phyloP scores from a whole-genome alignment of 1,140 invertebrate species.

The Plutomurus gul region DNA sequence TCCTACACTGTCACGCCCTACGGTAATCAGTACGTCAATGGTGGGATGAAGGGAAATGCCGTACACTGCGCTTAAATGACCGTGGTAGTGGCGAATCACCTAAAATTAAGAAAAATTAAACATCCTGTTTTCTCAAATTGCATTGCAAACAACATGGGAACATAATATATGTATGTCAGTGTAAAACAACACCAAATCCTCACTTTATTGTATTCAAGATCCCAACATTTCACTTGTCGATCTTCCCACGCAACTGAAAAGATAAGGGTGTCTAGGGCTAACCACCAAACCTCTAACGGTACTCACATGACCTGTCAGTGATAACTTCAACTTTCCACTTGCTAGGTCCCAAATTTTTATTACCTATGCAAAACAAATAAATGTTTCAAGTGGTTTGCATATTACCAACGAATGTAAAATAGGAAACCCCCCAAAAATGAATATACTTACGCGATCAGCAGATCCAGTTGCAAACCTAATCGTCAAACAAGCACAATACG shows the following conservation, averaged over 20 bases:
- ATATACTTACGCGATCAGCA: constrained; percentile 74
- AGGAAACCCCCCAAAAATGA: too few species aligned
- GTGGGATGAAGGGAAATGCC: constrained; percentile 91
- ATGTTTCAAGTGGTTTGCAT: neutral
- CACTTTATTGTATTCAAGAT: constrained; percentile 98
- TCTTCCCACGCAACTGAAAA: constrained; percentile 99
- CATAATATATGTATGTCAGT: neutral
- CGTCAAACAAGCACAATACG: neutral
- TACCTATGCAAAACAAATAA: constrained; percentile 57
- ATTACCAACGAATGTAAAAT: neutral
- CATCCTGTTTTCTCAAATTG: neutral
- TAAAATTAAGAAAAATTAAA: constrained; percentile 55
- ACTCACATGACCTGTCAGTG: constrained; percentile 97
- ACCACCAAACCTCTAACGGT: constrained; percentile 94
- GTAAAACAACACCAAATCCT: neutral
- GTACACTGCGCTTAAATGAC: constrained; percentile 96
- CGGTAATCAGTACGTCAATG: constrained; percentile 89
- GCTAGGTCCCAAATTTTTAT: constrained; percentile 99
- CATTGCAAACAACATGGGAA: neutral
- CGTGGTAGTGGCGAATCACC: constrained; percentile 98
- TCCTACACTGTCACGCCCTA: constrained; percentile 80
- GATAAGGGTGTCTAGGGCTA: constrained; percentile 91
- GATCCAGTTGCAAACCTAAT: constrained; percentile 82
- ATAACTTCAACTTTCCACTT: constrained; percentile 92
- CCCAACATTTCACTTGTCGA: constrained; percentile 99